Base-by-base conservation (phyloP, 2,888 invertebrate genomes). In the Scaptomyza tumidula region DNA sequence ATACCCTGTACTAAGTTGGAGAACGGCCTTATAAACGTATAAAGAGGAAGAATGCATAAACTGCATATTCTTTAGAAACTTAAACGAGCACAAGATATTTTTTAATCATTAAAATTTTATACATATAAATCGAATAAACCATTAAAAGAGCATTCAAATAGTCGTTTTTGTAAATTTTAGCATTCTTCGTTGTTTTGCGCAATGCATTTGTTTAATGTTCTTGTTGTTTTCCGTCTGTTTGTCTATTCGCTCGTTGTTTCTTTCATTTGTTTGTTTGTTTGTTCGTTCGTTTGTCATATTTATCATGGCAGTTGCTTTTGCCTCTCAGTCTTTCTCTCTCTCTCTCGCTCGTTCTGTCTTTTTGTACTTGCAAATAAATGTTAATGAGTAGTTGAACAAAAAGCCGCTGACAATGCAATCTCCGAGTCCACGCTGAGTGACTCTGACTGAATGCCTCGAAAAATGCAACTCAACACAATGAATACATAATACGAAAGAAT, bases 341-440 rank as follows among this genome's bases (percentile, higher is more conserved):
- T 19, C 43, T 81, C 86, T 82, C 78, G 66, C 75, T 69, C 68
- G 63, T 43, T 44, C 13, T 45, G 69, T 19, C 19, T 81, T 80
- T 82, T 71, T 78, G 82, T 86, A 83, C 83, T 88, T 86, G 82
- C 83, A 83, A 83, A 88, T 83, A 83, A 85, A 85, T 85, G 89
- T 85, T 85, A 85, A 85, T 85, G 89, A 85, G 87, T 88, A 84
- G 84, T 86, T 86, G 82, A 75, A 83, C 83, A 83, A 83, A 81
- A 68, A 74, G 54, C 54, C 68, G 83, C 83, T 83, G 86, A 83
- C 83, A 83, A 83, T 88, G 86, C 76, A 61, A 68, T 73, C 74
- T 78, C 60, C 52, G 43, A 55, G 33, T 50, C 50, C 24, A 24
- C 43, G 43, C 58, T 53, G 63, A 64, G 27, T 65, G 60, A 48